Evolutionary conservation across 2,797 vertebrate species (phyloP).

Genomic region (Phataginus tricuspis): DNA sequence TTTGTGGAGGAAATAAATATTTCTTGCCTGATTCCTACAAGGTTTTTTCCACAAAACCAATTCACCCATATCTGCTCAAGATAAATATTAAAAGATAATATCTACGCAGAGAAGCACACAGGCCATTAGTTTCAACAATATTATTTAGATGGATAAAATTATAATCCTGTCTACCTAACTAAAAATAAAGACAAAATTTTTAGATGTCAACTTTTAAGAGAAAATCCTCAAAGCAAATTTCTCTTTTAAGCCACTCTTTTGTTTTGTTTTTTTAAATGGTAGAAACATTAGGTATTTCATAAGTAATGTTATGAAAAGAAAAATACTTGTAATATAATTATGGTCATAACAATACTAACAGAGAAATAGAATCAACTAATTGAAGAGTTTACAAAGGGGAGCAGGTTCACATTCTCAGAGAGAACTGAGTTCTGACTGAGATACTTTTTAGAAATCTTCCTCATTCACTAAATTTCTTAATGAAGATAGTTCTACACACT

Average conservation of each 20-base stretch:
- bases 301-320: constrained; percentile 49
- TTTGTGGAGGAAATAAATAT: constrained; percentile 34
- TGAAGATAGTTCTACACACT: neutral
- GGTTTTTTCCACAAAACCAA: constrained; percentile 43
- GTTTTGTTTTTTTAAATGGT: neutral
- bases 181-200: constrained; percentile 41
- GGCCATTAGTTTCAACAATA: neutral
- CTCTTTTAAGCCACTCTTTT: neutral
- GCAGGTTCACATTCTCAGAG: neutral
- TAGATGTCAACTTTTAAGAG: constrained; percentile 14
- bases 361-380: neutral
- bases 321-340: neutral
- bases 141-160: constrained; percentile 53
- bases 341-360: neutral
- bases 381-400: neutral
- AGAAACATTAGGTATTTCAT: constrained; percentile 37
- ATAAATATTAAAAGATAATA: constrained; percentile 68
- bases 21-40: constrained; percentile 40
- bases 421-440: neutral
- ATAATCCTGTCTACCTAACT: neutral
- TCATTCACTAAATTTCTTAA: neutral
- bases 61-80: constrained; percentile 41
- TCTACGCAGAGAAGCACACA: constrained; percentile 26
- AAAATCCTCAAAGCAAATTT: constrained; percentile 39
- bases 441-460: neutral